These are phyloP conservation scores for Hirudinaria manillensis DNA, from an alignment of 2,888 invertebrate species.

Conservation along the genomic window DNA sequence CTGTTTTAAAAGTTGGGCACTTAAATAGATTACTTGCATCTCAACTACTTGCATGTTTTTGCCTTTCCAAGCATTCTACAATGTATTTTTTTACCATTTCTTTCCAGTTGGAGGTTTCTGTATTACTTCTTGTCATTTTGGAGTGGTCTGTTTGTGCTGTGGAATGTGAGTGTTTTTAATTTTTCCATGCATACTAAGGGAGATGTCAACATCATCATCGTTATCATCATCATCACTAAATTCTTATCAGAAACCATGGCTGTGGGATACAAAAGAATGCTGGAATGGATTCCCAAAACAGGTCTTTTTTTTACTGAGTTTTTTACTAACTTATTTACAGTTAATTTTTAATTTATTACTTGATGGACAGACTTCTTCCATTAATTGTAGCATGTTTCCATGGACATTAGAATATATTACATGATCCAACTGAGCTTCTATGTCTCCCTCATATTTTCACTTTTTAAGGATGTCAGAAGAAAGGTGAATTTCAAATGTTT, in stretches of 20 bases:
- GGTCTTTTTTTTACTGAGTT: slow-evolving; percentile 54
- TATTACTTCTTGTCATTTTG: slow-evolving; percentile 36
- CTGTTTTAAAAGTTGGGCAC: no score
- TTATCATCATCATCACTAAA: background rate
- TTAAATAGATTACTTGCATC: no score
- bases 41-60: no score
- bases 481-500: slow-evolving; percentile 48
- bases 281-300: slow-evolving; percentile 75
- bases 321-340: background rate
- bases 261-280: slow-evolving; percentile 82
- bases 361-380: background rate
- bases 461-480: slow-evolving; percentile 84
- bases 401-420: slow-evolving; percentile 91
- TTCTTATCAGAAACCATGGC: slow-evolving; percentile 68
- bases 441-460: slow-evolving; percentile 81
- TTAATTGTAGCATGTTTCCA: slow-evolving; percentile 66
- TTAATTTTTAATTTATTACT: background rate
- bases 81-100: background rate
- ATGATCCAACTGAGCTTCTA: slow-evolving; percentile 90
- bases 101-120: slow-evolving; percentile 37
- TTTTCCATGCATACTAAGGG: background rate
- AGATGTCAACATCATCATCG: background rate
- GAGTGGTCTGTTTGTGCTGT: slow-evolving; percentile 35
- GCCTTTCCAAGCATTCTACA: no score
- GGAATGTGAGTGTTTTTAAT: slow-evolving; percentile 34